Evolutionary conservation across 2,888 invertebrate genomes (phyloP).

Genomic region (Lottia scabra): DNA sequence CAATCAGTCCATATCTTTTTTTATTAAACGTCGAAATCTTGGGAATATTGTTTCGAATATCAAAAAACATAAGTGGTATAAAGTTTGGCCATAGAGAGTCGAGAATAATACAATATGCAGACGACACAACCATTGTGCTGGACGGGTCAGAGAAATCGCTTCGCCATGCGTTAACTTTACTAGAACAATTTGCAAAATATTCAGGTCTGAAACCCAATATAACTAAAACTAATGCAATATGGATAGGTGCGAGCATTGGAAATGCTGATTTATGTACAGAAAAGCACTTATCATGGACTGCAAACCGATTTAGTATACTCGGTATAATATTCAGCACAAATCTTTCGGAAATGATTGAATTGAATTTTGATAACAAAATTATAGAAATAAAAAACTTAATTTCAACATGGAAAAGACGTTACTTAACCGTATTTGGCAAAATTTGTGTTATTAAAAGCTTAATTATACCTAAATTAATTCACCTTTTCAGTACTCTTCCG

Average conservation of each 20-base stretch:
- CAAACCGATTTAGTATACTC: background rate
- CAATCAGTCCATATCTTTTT: background rate
- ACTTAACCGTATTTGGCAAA: background rate
- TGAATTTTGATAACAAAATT: background rate
- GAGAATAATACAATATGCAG: background rate
- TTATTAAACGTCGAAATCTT: background rate
- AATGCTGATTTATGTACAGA: background rate
- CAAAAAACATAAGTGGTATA: background rate
- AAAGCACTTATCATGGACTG: background rate
- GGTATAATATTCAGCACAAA: background rate
- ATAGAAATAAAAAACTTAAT: background rate
- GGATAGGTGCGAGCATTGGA: background rate
- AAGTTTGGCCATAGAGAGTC: background rate
- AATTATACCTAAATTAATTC: background rate
- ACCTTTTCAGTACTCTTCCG: background rate
- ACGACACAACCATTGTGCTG: background rate
- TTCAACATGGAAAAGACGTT: background rate
- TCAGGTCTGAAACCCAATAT: background rate
- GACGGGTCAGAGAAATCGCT: background rate
- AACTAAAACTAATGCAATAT: background rate
- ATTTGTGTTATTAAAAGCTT: background rate
- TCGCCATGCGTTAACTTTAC: background rate
- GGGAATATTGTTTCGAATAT: background rate
- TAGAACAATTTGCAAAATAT: background rate
- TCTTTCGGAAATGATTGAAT: background rate